Percentiles rank a stretch among this genome's conserved stretches.
Evolutionary conservation across 1,140 invertebrate genomes (phyloP).

Genomic region (Drosophila takahashii): DNA sequence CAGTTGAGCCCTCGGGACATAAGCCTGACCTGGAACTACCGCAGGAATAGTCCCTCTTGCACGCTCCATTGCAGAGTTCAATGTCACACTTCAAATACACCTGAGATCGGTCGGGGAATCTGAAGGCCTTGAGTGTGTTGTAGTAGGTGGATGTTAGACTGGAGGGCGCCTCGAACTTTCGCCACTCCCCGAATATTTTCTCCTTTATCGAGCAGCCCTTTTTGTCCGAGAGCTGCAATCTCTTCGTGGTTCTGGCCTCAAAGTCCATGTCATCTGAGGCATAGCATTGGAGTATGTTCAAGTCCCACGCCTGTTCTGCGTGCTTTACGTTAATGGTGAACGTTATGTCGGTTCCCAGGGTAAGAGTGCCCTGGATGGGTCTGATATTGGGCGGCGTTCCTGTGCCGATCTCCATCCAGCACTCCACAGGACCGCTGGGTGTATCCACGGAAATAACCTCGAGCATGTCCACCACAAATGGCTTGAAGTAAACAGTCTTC

Average conservation of each 20-base stretch:
- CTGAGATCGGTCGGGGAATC: constrained; percentile 90
- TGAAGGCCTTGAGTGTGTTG: constrained; percentile 90
- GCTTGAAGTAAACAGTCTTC: constrained; percentile 88
- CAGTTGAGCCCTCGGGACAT: constrained; percentile 84
- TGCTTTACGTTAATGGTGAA: constrained; percentile 90
- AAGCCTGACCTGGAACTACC: constrained; percentile 34
- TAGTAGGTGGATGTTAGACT: constrained; percentile 88
- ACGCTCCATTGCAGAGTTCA: constrained; percentile 86
- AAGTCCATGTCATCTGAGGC: constrained; percentile 89
- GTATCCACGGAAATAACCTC: constrained; percentile 89
- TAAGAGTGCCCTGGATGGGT: constrained; percentile 85
- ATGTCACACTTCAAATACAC: constrained; percentile 91
- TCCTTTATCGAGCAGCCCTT: constrained; percentile 89
- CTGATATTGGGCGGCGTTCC: constrained; percentile 88
- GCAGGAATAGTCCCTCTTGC: constrained; percentile 62
- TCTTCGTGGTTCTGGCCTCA: constrained; percentile 86
- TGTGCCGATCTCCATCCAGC: constrained; percentile 92
- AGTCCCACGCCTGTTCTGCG: constrained; percentile 87
- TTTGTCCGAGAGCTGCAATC: constrained; percentile 88
- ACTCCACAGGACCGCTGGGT: constrained; percentile 87
- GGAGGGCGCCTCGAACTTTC: constrained; percentile 86
- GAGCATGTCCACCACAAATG: constrained; percentile 90
- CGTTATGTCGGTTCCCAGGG: constrained; percentile 89
- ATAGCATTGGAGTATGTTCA: constrained; percentile 90
- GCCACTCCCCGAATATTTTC: constrained; percentile 89